phyloP scores from a whole-genome alignment of 2,797 vertebrate species.

The Micropoecilia bifurca region DNA sequence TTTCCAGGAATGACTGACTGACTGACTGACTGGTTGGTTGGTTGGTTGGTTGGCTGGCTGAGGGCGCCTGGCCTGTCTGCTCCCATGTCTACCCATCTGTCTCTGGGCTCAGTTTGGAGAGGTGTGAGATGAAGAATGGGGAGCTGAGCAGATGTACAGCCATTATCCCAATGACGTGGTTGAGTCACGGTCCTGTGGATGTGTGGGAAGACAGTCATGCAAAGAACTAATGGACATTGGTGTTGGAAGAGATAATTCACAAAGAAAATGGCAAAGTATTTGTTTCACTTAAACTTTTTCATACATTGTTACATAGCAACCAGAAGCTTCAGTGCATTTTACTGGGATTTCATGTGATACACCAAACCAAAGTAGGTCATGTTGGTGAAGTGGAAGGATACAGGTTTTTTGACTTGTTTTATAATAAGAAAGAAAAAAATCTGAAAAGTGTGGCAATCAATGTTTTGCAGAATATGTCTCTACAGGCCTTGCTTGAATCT shows the following conservation, averaged over 20 bases:
- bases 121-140: slow-evolving; percentile 84
- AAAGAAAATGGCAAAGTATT: not conserved
- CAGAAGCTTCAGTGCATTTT: not conserved
- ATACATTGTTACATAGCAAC: not conserved
- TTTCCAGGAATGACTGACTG: slow-evolving; percentile 46
- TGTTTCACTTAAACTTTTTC: not conserved
- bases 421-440: not conserved
- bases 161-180: slow-evolving; percentile 77
- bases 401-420: not conserved
- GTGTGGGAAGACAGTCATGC: slow-evolving; percentile 38
- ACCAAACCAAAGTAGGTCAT: not conserved
- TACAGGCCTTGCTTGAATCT: not conserved
- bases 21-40: slow-evolving; percentile 23
- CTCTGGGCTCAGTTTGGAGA: slow-evolving; percentile 58
- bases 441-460: not conserved
- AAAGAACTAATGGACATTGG: slow-evolving; percentile 6
- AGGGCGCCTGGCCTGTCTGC: slow-evolving; percentile 70
- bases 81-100: slow-evolving; percentile 77
- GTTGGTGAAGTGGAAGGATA: not conserved
- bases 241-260: not conserved
- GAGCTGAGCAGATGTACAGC: slow-evolving; percentile 75
- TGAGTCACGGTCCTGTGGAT: slow-evolving; percentile 42
- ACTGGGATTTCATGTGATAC: not conserved
- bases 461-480: not conserved
- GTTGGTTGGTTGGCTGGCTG: slow-evolving; percentile 35